Percentiles rank a stretch among this genome's conserved stretches.
These are phyloP conservation scores for Ectemnius cavifrons DNA, from an alignment of 2,888 invertebrate genomes.

Conservation along the genomic window DNA sequence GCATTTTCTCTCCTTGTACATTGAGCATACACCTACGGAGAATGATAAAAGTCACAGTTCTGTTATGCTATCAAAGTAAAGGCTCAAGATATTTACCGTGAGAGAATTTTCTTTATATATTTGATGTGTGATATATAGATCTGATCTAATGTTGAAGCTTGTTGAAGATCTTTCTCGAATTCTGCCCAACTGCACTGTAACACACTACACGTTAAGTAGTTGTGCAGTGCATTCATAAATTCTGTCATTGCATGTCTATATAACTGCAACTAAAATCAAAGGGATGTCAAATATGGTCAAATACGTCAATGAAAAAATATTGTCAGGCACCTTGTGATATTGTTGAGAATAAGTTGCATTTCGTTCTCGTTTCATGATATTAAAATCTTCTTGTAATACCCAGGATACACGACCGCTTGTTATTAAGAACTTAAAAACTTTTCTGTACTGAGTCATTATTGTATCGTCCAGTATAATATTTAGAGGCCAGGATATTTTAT, in stretches of 20 bases:
- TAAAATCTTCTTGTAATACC: conserved; percentile 86
- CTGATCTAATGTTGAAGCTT: conserved; percentile 85
- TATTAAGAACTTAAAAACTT: conserved; percentile 87
- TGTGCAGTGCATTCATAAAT: conserved; percentile 86
- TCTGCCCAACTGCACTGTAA: conserved; percentile 87
- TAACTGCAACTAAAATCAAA: conserved; percentile 80
- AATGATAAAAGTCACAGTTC: neutral
- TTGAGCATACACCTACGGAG: conserved; percentile 84
- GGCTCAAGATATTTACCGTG: conserved; percentile 78
- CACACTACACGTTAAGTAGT: conserved; percentile 88
- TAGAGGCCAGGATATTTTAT: conserved; percentile 87
- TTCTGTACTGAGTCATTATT: conserved; percentile 84
- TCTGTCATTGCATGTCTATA: conserved; percentile 88
- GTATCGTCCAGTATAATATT: conserved; percentile 87
- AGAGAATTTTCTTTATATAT: conserved; percentile 87
- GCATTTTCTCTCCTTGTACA: conserved; percentile 84
- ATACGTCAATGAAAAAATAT: neutral
- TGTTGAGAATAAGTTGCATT: conserved; percentile 81
- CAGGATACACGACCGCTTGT: conserved; percentile 88
- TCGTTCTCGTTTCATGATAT: conserved; percentile 82
- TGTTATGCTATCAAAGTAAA: neutral
- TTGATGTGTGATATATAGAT: conserved; percentile 85
- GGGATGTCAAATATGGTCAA: neutral
- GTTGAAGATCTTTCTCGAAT: conserved; percentile 84
- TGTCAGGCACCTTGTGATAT: conserved; percentile 80